Evolutionary conservation across 2,888 invertebrate genomes (phyloP), one percentile per base, ranked within the genome.

Genomic region (Leucophenga maculata): DNA sequence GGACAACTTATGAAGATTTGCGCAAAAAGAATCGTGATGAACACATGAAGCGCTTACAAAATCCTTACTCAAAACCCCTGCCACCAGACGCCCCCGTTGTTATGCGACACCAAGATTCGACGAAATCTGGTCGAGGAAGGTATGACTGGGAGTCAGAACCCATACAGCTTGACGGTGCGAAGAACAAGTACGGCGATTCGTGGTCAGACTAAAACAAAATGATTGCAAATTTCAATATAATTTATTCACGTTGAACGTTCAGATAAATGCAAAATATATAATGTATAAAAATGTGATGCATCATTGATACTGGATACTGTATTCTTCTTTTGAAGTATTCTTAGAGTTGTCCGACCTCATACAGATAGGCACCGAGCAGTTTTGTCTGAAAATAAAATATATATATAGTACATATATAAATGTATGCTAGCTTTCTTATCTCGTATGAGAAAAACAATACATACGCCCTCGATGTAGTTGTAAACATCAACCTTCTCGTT

Each of bases 401-500:
- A 65, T 20, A 59, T n/a, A n/a, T n/a, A n/a, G n/a, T n/a, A 18
- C 8, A 8, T n/a, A 32, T 13, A 55, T 20, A 26, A 26, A 3
- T 3, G 2, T 4, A 26, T 26, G 26, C 26, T 4, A 26, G 26
- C 26, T 26, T 26, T 26, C 26, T 26, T 26, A 26, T 26, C 26
- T 26, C 4, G 26, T 26, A 4, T 26, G 4, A 4, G 26, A 46
- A 8, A 46, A n/a, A 4, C 6, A 46, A 46, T n/a, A 50, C 93
- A 91, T 89, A 96, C 97, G 82, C 98, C 98, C 89, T 97, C 93
- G 77, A 98, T 95, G 84, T 98, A 98, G 90, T 98, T 98, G 75
- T 92, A 91, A 71, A 95, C 90, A 90, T 98, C 94, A 79, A 99
- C 91, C 89, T 99, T 99, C 90, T 99, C 99, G 90, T 99, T 99